phyloP scores from a whole-genome alignment of 2,113 vertebrate species.

The Silurus meridionalis region DNA sequence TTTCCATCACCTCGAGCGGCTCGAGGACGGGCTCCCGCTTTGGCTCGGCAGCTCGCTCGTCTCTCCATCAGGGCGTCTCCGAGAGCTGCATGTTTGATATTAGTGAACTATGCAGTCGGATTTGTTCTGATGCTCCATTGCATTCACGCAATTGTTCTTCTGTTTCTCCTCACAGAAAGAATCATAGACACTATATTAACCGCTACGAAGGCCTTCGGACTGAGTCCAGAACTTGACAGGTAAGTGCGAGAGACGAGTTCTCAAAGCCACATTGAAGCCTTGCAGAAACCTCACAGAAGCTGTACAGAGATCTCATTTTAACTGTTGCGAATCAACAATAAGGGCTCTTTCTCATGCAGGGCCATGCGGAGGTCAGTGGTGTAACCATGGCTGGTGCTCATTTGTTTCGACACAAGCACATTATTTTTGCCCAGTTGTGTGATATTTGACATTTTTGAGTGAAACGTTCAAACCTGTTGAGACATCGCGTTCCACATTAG shows the following conservation, averaged over 20 bases:
- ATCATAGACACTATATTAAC: slow-evolving; percentile 92
- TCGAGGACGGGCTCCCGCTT: background rate
- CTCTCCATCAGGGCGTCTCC: slow-evolving; percentile 8
- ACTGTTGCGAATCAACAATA: background rate
- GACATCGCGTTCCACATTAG: too few species aligned
- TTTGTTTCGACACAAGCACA: background rate
- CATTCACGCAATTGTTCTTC: slow-evolving; percentile 20
- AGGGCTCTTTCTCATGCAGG: background rate
- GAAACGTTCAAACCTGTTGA: background rate
- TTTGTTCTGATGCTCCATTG: background rate
- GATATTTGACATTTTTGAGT: background rate
- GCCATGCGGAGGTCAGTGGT: background rate
- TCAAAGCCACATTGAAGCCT: too few species aligned
- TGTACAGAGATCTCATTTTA: background rate
- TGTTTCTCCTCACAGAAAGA: slow-evolving; percentile 77
- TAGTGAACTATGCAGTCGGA: background rate
- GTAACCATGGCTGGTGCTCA: background rate
- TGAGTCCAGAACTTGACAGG: slow-evolving; percentile 88
- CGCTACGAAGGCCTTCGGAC: slow-evolving; percentile 86
- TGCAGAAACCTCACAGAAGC: too few species aligned
- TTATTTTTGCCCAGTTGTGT: background rate
- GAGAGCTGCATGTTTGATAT: background rate
- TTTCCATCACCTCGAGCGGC: slow-evolving; percentile 46
- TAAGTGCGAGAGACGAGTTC: slow-evolving; percentile 53
- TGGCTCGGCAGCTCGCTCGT: background rate